Percentiles rank a stretch among this genome's conserved stretches.
Conservation (phyloP, 2,113 vertebrate genomes). For the Papio anubis region DNA sequence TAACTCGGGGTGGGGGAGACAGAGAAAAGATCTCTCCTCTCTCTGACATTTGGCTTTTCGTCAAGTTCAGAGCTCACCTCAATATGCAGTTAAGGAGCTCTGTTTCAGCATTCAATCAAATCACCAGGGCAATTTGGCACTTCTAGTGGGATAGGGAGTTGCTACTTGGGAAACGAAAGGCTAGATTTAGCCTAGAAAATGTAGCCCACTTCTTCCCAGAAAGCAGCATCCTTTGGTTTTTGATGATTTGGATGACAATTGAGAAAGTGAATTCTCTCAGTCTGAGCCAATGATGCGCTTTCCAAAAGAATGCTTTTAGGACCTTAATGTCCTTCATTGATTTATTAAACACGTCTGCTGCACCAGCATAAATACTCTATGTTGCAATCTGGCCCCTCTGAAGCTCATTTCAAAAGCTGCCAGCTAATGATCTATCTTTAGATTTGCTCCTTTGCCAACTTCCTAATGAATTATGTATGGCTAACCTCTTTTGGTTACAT, state of each 20-base stretch:
- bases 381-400: slow-evolving; percentile 60
- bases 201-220: slow-evolving; percentile 22
- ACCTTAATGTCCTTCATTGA: slow-evolving; percentile 60
- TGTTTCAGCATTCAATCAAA: slow-evolving; percentile 35
- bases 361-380: slow-evolving; percentile 64
- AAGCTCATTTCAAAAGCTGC: slow-evolving; percentile 70
- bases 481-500: slow-evolving; percentile 74
- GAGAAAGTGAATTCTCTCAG: slow-evolving; percentile 46
- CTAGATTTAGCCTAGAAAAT: slow-evolving; percentile 47
- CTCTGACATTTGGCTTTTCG: neutral
- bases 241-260: slow-evolving; percentile 32
- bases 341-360: slow-evolving; percentile 61
- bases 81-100: slow-evolving; percentile 39
- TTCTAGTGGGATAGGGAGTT: neutral
- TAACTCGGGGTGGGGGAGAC: neutral
- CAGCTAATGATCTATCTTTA: slow-evolving; percentile 79
- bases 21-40: neutral
- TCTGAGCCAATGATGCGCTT: slow-evolving; percentile 36
- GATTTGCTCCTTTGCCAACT: slow-evolving; percentile 71
- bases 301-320: slow-evolving; percentile 64
- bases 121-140: neutral
- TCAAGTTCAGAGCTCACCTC: slow-evolving; percentile 14
- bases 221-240: slow-evolving; percentile 29
- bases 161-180: neutral
- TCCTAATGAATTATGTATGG: slow-evolving; percentile 79